Conservation (phyloP, 2,797 vertebrate genomes). For the Rhodeus uyekii region DNA sequence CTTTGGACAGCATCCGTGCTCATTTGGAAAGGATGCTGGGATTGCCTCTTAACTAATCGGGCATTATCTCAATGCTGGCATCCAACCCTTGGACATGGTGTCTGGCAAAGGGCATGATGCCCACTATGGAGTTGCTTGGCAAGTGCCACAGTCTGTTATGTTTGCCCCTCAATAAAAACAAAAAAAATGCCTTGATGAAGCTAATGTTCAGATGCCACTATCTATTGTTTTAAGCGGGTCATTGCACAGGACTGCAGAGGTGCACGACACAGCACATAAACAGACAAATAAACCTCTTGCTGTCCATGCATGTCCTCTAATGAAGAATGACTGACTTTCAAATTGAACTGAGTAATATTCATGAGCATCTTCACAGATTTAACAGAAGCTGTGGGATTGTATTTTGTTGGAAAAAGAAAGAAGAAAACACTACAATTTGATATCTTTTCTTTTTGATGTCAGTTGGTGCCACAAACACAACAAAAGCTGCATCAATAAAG, state of each 20-base stretch:
- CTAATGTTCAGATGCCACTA: conserved; percentile 14
- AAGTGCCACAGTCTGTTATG: conserved; percentile 71
- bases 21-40: conserved; percentile 75
- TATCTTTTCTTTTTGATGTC: conserved; percentile 63
- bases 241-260: neutral
- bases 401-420: neutral
- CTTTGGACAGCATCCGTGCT: conserved; percentile 70
- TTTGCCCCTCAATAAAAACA: conserved; percentile 59
- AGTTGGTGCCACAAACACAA: conserved; percentile 63
- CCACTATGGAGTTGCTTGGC: conserved; percentile 76
- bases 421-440: conserved; percentile 56
- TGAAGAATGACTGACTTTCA: neutral
- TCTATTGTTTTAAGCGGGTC: neutral
- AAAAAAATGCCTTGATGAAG: conserved; percentile 2
- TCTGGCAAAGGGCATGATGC: conserved; percentile 73
- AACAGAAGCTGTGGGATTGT: neutral
- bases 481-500: conserved; percentile 65
- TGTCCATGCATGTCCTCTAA: conserved; percentile 1
- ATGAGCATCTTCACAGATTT: conserved; percentile 20
- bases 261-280: neutral
- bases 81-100: conserved; percentile 67
- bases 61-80: conserved; percentile 78
- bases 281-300: conserved; percentile 1
- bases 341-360: conserved; percentile 31
- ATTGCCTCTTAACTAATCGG: conserved; percentile 76